Evolutionary conservation across 2,888 invertebrate genomes (phyloP), one percentile per base, ranked within the genome.

Genomic region (Eucriotettix oculatus): DNA sequence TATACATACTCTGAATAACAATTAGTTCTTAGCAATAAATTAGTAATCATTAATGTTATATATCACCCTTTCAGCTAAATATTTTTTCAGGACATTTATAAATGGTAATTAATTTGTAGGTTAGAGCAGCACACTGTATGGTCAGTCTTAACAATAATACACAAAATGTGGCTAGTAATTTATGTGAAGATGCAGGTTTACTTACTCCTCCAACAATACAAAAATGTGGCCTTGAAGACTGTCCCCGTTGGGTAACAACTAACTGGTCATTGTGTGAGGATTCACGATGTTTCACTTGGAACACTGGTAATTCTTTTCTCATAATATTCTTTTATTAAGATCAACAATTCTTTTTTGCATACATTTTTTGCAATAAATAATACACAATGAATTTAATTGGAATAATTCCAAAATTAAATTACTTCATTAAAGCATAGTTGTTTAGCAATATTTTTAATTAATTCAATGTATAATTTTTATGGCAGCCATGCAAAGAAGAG

Each of bases 211-310:
- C 76, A 63, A 83, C 80, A 61, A 79, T 81, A 65, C 79, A 80
- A 68, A 78, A 79, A 64, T 87, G 84, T 72, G 88, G 85, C 43
- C 74, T 77, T 56, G 79, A 80, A 62, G 82, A 82, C 63, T 88
- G 88, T 68, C 87, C 89, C 0, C 79, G 78, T 63, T 91, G 90
- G 90, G 75, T 78, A 58, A 74, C 79, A 9, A 79, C 79, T 48
- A 79, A 81, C 16, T 90, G 90, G 90, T 79, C 83, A 5, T 72
- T 80, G 57, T 90, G 89, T 69, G 79, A 82, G 65, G 80, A 81
- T 65, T 83, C 87, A 17, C 79, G 85, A 62, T 91, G 91, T 71
- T 85, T 88, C 67, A 81, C 82, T 14, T 83, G 82, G 75, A 83
- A 86, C 69, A 85, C 83, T 69, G 82, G 83, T 82, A 69, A 65